Evolutionary conservation across 2,797 vertebrate genomes (phyloP), one percentile per base, ranked within the genome.

Genomic region (Chelmon rostratus): DNA sequence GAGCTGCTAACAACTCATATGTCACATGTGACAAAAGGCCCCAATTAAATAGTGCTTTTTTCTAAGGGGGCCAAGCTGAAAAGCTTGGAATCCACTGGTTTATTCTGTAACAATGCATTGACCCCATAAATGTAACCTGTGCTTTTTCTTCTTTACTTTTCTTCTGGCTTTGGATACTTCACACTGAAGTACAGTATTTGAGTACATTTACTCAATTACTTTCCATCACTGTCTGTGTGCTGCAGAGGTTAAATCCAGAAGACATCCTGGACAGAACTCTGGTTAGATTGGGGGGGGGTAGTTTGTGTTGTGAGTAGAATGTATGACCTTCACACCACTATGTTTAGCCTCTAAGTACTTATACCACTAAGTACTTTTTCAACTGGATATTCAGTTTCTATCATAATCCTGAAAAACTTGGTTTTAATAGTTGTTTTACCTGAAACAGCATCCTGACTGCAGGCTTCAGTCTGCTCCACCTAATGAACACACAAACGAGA

Each of bases 391-490:
- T 28, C 28, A 28, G 28, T 28, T 28, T 28, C 28, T 28, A 28
- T 38, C 37, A 38, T 33, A 7, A 16, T 19, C 21, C 16, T 46
- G 13, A 56, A 28, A 6, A 2, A 63, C 28, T 3, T 13, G 4
- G 12, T 37, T 31, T 3, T 9, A n/a, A 47, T 12, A 68, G 33
- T 1, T 0, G 9, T 0, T 19, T 0, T 72, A 86, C 82, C 74
- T 73, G 77, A 66, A 13, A 44, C 1, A 0, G 13, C 42, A 18
- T 73, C 71, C 13, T 50, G 1, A 33, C 46, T 58, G 42, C 25
- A 1, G 33, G 88, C 86, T 80, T 95, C 84, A 62, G 95, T 80
- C 70, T 90, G 92, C 76, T 97, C 95, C 78, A 97, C 65, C 96
- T 97, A 66, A n/a, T n/a, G n/a, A n/a, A n/a, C 87, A 85, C 63